These are phyloP conservation scores for Dryobates pubescens DNA, from an alignment of 2,797 vertebrate species.

Conservation along the genomic window DNA sequence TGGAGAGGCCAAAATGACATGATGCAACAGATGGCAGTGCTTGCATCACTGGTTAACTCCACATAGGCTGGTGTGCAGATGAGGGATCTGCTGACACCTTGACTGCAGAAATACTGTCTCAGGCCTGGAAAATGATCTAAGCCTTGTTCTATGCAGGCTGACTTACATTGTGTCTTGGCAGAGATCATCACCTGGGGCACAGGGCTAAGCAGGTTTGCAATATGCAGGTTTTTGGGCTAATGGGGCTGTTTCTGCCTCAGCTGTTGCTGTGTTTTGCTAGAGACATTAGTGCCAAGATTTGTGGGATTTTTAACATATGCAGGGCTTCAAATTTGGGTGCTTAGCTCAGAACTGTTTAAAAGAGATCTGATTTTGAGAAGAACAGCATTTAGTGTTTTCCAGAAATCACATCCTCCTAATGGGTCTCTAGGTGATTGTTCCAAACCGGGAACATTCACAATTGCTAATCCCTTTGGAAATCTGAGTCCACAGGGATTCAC, in stretches of 20 bases:
- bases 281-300: background rate
- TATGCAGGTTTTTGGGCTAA: background rate
- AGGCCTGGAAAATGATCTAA: background rate
- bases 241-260: background rate
- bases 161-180: background rate
- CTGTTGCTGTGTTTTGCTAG: background rate
- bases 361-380: background rate
- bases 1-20: background rate
- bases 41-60: background rate
- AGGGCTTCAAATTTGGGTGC: background rate
- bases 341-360: background rate
- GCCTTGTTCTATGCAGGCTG: background rate
- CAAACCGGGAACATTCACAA: background rate
- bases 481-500: background rate
- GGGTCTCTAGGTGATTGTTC: background rate
- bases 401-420: background rate
- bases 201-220: background rate
- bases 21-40: fast-evolving
- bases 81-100: background rate
- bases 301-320: background rate
- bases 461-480: background rate
- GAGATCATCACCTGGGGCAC: background rate
- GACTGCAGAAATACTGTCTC: background rate
- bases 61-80: fast-evolving
- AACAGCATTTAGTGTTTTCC: background rate